Conservation (phyloP, 1,140 invertebrate genomes). For the Mylabris phalerata region DNA sequence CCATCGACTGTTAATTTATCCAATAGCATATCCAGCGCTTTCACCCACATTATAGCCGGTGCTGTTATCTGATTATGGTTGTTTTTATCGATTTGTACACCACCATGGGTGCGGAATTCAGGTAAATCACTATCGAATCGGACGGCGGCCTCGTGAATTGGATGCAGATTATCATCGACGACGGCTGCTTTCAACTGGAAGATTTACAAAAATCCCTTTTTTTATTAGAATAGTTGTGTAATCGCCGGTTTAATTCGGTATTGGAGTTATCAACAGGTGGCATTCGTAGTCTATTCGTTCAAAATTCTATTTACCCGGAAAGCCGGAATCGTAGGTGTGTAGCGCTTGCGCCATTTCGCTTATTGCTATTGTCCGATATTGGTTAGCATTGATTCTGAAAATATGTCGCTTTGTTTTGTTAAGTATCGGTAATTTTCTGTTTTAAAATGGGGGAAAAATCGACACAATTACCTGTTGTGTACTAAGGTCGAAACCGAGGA, state of each 20-base stretch:
- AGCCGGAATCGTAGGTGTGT: conserved; percentile 1
- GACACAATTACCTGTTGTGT: conserved; percentile 63
- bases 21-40: conserved; percentile 86
- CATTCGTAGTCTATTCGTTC: conserved; percentile 1
- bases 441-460: background rate
- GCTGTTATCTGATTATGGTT: conserved; percentile 60
- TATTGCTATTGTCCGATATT: background rate
- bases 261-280: conserved; percentile 14
- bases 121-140: conserved; percentile 86
- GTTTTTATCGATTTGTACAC: conserved; percentile 60
- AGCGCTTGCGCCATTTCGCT: background rate
- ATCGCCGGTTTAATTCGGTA: background rate
- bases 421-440: conserved; percentile 20
- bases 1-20: conserved; percentile 74
- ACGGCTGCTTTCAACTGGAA: conserved; percentile 81
- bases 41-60: conserved; percentile 90
- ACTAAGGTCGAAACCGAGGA: conserved; percentile 70
- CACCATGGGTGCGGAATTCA: conserved; percentile 80
- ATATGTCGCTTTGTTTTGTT: background rate
- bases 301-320: background rate
- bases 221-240: too few species aligned
- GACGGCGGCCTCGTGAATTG: conserved; percentile 72
- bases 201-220: background rate
- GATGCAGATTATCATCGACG: conserved; percentile 65
- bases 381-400: background rate